Percentiles rank a stretch among this genome's conserved stretches.
Conservation (phyloP, 2,113 vertebrate genomes). For the Rhinopomastus cyanomelas region DNA sequence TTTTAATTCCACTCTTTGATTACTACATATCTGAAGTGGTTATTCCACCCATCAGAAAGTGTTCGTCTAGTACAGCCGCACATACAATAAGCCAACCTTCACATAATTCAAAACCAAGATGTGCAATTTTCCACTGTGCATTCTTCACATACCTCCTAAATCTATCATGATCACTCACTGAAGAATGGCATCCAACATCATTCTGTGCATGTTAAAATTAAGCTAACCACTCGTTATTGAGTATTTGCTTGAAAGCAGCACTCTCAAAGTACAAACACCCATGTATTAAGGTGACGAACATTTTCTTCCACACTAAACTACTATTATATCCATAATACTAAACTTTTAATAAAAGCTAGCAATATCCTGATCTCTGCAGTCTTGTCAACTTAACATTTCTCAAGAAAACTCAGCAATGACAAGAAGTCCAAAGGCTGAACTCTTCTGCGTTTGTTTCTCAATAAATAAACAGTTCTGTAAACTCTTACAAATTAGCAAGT, state of each 20-base stretch:
- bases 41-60: not conserved
- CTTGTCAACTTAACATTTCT: not conserved
- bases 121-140: slow-evolving; percentile 45
- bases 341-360: not conserved
- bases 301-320: not conserved
- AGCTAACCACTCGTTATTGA: slow-evolving; percentile 32
- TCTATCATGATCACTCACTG: slow-evolving; percentile 37
- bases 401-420: not conserved
- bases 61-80: not conserved
- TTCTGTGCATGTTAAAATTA: slow-evolving; percentile 23
- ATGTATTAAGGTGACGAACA: slow-evolving; percentile 1
- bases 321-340: not conserved
- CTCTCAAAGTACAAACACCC: not conserved
- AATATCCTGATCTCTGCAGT: not conserved
- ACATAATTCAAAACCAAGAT: slow-evolving; percentile 39
- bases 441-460: not conserved
- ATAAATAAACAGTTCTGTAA: not conserved
- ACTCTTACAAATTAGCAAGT: not conserved
- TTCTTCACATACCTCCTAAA: slow-evolving; percentile 63
- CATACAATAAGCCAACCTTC: not conserved
- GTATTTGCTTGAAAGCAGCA: not conserved
- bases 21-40: not conserved
- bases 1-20: not conserved
- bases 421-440: not conserved
- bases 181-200: slow-evolving; percentile 45